Percentiles rank a stretch among this genome's conserved stretches.
Evolutionary conservation across 2,797 vertebrate genomes (phyloP).

Genomic region (Simalia tracyae): DNA sequence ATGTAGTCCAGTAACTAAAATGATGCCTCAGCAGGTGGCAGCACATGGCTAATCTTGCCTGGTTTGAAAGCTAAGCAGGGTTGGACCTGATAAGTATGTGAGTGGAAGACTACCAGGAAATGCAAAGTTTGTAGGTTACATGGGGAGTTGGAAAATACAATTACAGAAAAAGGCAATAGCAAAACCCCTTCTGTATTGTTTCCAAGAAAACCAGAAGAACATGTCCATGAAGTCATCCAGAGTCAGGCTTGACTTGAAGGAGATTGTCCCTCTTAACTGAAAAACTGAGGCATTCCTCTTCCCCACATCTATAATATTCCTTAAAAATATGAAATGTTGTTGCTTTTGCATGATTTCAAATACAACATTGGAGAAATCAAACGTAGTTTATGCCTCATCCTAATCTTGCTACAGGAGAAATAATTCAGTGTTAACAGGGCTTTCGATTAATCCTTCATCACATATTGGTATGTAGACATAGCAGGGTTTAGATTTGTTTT

Average conservation of each 20-base stretch:
- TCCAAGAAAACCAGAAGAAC: neutral
- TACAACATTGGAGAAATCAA: neutral
- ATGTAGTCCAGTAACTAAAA: neutral
- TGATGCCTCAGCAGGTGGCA: neutral
- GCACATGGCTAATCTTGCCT: neutral
- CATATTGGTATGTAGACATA: neutral
- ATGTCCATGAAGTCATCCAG: neutral
- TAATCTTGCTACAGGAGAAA: neutral
- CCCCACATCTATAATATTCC: neutral
- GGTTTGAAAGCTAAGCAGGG: neutral
- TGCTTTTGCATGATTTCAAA: constrained; percentile 2
- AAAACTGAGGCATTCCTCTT: neutral
- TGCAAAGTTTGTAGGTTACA: neutral
- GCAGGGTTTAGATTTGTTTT: neutral
- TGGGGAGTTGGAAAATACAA: neutral
- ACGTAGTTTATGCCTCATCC: neutral
- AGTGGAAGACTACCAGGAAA: neutral
- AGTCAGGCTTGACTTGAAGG: neutral
- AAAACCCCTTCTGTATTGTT: neutral
- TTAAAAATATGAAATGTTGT: neutral
- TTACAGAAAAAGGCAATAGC: neutral
- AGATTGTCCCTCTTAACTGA: neutral
- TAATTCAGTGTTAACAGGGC: neutral
- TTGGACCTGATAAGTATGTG: neutral
- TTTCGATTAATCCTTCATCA: neutral